Percentiles rank a stretch among this genome's conserved stretches.
phyloP scores from a whole-genome alignment of 2,113 vertebrate species.

The Illadopsis cleaveri region DNA sequence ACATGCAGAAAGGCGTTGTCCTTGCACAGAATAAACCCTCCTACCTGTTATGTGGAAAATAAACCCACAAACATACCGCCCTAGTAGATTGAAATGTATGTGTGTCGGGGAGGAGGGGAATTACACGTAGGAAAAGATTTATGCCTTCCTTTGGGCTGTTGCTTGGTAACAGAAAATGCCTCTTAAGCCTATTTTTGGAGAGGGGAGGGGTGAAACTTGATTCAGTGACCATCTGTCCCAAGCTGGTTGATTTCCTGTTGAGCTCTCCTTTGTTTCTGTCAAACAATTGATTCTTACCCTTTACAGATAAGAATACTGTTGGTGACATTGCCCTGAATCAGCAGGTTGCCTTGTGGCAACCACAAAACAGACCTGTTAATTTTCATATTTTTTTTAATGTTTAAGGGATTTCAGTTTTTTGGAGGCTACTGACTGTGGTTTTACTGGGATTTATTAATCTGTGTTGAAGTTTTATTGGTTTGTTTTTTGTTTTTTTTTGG shows the following conservation, averaged over 20 bases:
- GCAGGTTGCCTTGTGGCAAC: slow-evolving; percentile 62
- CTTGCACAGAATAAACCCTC: not conserved
- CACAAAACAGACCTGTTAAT: not conserved
- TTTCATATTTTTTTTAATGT: not conserved
- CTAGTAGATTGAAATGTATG: slow-evolving; percentile 32
- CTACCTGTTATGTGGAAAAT: not conserved
- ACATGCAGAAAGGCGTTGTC: accelerated
- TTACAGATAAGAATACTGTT: slow-evolving; percentile 84
- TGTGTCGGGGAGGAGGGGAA: not conserved
- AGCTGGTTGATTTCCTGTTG: slow-evolving; percentile 87
- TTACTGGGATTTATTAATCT: not conserved
- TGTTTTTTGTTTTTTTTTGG: not conserved
- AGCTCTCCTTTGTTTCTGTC: slow-evolving; percentile 86
- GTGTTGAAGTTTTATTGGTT: not conserved
- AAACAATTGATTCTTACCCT: slow-evolving; percentile 92
- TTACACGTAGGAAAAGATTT: slow-evolving; percentile 61
- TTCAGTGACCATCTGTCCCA: slow-evolving; percentile 92
- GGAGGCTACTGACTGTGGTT: not conserved
- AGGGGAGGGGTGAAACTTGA: slow-evolving; percentile 84
- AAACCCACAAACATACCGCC: slow-evolving; percentile 2
- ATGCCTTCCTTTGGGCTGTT: slow-evolving; percentile 65
- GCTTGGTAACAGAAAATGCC: slow-evolving; percentile 75
- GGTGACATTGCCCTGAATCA: slow-evolving; percentile 72
- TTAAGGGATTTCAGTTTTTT: not conserved
- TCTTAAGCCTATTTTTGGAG: slow-evolving; percentile 75